Conservation (phyloP, 2,888 invertebrate genomes). For the Volucella zonaria region DNA sequence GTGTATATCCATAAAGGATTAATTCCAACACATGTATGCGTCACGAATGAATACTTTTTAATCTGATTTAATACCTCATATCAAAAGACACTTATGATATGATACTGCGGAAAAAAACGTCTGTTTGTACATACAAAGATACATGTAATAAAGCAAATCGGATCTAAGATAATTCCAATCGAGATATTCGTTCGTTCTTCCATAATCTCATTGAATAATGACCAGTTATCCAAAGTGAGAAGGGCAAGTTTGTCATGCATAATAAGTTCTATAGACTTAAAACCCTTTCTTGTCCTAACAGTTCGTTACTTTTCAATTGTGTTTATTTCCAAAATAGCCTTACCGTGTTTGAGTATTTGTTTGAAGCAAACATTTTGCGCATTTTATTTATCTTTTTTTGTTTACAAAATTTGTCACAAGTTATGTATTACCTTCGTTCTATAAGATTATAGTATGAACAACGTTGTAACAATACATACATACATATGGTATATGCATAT, state of each 20-base stretch:
- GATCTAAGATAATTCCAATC: conserved; percentile 19
- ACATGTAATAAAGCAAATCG: neutral
- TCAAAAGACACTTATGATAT: conserved; percentile 1
- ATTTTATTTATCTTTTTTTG: conserved; percentile 19
- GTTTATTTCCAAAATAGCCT: conserved; percentile 48
- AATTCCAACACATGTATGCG: neutral
- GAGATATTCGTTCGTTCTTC: no score
- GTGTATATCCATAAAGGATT: neutral
- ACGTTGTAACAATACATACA: no score
- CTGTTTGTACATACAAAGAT: neutral
- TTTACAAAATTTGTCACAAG: conserved; percentile 24
- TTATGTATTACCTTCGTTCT: neutral
- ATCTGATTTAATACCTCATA: conserved; percentile 45
- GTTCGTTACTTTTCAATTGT: conserved; percentile 21
- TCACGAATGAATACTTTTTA: conserved; percentile 27
- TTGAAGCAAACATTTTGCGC: conserved; percentile 29
- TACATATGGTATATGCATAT: no score
- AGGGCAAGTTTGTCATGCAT: no score
- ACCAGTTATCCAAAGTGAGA: no score
- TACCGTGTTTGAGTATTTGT: conserved; percentile 34
- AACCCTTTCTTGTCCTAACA: neutral
- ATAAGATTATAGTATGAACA: conserved; percentile 1
- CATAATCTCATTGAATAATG: no score
- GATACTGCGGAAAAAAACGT: neutral
- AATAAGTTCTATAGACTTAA: neutral